phyloP scores from a whole-genome alignment of 1,140 invertebrate species.

The Trypoxylus dichotomus region DNA sequence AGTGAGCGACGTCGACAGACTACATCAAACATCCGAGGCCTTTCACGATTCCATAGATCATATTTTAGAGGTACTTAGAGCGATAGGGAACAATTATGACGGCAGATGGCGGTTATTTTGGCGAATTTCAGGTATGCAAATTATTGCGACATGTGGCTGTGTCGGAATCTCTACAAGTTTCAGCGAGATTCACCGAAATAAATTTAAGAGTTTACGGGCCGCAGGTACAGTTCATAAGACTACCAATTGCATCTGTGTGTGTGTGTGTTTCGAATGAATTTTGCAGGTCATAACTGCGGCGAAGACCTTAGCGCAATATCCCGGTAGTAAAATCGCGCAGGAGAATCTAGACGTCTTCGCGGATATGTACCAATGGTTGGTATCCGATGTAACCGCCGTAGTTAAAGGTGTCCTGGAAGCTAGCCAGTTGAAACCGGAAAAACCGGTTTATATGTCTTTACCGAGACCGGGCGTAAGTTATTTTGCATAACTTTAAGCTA shows the following conservation, averaged over 20 bases:
- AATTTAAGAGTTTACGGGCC: constrained; percentile 92
- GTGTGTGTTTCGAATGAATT: too few relatives aligned
- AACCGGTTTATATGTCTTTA: constrained; percentile 92
- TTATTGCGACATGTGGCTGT: constrained; percentile 92
- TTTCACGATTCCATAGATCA: constrained; percentile 92
- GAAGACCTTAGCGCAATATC: constrained; percentile 86
- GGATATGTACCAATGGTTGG: constrained; percentile 95
- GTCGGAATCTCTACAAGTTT: constrained; percentile 91
- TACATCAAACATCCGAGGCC: constrained; percentile 80
- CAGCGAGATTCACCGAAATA: constrained; percentile 93
- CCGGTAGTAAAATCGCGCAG: constrained; percentile 91
- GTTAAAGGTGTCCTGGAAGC: constrained; percentile 89
- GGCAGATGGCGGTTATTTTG: neutral
- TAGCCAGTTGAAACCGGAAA: constrained; percentile 75
- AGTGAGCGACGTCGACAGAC: constrained; percentile 74
- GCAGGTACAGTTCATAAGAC: constrained; percentile 59
- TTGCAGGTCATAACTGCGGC: constrained; percentile 83
- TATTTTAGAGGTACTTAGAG: constrained; percentile 80
- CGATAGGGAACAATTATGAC: neutral
- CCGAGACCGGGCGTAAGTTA: constrained; percentile 82
- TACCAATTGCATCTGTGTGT: neutral
- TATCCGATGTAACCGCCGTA: constrained; percentile 82
- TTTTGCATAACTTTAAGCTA: neutral
- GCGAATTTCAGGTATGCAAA: constrained; percentile 82
- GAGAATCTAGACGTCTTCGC: constrained; percentile 98